Evolutionary conservation across 2,113 vertebrate species (phyloP), one percentile per base, ranked within the genome.

Genomic region (Pseudolaguvia tuberculata): DNA sequence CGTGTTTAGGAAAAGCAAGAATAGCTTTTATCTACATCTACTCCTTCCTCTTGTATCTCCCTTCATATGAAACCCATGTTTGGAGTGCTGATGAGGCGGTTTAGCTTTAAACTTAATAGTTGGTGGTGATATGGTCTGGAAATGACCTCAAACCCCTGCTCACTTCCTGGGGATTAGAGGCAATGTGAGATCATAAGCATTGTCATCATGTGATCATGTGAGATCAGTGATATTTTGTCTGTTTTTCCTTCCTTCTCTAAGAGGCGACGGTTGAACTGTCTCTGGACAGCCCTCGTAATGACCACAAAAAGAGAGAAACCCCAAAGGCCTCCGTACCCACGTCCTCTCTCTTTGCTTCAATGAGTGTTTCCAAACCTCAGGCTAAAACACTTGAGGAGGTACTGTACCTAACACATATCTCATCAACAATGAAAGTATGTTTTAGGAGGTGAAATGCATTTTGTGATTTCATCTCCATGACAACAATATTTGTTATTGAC

Each of bases 241-340:
- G 5, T 53, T 42, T 23, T 9, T 56, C n/a, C 2, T 20, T 15
- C n/a, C 20, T 6, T 58, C n/a, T 6, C 47, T 29, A 85, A 99
- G 97, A 98, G 87, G 95, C 95, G 81, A 96, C 94, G 0, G 96
- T 99, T 57, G 95, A 98, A 79, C 84, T 99, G 50, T 95, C 96
- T 59, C 88, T 98, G 25, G 96, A 98, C 83, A 96, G 87, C 78
- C 89, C 92, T 0, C 90, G 82, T 7, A 94, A 86, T 59, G 91
- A 91, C 82, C 90, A 92, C 81, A 96, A 92, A 88, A 96, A 91
- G 86, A 92, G 91, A 42, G 85, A 85, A 12, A 56, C 50, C 0
- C 73, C 85, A 83, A 93, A 89, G 82, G 80, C 85, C 0, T 80
- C 87, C n/a, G 87, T 83, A 4, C 83, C 82, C 70, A 79, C 89